Conservation (phyloP, 2,797 vertebrate species). For the Tiaroga cobitis region DNA sequence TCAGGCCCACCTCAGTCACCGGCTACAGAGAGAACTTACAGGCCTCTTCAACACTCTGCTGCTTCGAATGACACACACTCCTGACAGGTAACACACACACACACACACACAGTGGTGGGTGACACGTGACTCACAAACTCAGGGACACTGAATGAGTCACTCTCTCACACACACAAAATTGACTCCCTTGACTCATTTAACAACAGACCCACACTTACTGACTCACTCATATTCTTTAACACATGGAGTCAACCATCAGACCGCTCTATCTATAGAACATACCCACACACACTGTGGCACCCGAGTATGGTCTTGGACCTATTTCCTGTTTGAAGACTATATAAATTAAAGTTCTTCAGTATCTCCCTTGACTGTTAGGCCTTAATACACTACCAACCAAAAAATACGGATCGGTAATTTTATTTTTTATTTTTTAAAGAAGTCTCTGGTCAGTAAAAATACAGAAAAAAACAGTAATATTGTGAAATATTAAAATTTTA, state of each 20-base stretch:
- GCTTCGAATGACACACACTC: slow-evolving; percentile 73
- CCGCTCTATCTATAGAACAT: slow-evolving; percentile 36
- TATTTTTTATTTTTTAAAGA: not conserved
- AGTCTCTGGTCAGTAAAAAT: not conserved
- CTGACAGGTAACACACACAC: slow-evolving; percentile 83
- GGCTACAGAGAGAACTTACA: slow-evolving; percentile 89
- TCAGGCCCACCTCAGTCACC: slow-evolving; percentile 84
- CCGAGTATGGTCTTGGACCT: not conserved
- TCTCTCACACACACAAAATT: slow-evolving; percentile 2
- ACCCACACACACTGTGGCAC: slow-evolving; percentile 8
- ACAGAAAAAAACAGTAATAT: not conserved
- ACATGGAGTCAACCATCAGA: slow-evolving; percentile 1
- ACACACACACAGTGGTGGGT: not conserved
- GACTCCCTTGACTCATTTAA: slow-evolving; percentile 30
- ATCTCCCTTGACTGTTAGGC: not conserved
- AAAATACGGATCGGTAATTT: not conserved
- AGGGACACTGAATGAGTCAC: slow-evolving; percentile 13
- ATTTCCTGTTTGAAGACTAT: not conserved
- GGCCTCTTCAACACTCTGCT: slow-evolving; percentile 85
- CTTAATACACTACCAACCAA: not conserved
- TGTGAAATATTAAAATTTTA: not conserved
- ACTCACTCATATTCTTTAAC: slow-evolving; percentile 28
- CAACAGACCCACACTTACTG: slow-evolving; percentile 19
- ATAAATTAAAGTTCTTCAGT: not conserved
- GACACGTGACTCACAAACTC: slow-evolving; percentile 17